Conservation (phyloP, 2,888 invertebrate genomes). For the Drosophila monieri region DNA sequence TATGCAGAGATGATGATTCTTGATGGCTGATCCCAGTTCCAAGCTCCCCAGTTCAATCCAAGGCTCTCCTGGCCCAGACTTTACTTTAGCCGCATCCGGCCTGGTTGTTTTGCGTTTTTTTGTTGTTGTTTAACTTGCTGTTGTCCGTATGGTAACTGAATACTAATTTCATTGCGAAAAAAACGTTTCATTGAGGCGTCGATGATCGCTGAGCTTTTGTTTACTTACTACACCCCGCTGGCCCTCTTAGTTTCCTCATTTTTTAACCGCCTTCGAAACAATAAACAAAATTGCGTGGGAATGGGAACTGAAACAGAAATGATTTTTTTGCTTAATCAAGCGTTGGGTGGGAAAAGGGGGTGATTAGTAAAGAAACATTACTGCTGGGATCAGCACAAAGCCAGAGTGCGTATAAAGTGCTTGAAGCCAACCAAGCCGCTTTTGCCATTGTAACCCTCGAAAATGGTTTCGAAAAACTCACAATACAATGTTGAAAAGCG, state of each 20-base stretch:
- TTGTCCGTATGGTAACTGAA: conserved; percentile 66
- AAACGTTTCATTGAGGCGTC: conserved; percentile 62
- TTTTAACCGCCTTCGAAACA: conserved; percentile 28
- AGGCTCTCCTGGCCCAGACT: conserved; percentile 34
- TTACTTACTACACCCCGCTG: conserved; percentile 41
- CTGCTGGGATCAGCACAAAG: neutral
- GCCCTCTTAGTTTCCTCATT: conserved; percentile 3
- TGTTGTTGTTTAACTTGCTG: conserved; percentile 18
- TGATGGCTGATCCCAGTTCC: conserved; percentile 34
- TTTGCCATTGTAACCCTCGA: neutral
- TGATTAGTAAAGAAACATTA: neutral
- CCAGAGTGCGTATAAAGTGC: neutral
- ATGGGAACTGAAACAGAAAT: conserved; percentile 63
- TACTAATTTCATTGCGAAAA: conserved; percentile 63
- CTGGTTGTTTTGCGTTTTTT: conserved; percentile 26
- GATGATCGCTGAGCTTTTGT: conserved; percentile 71
- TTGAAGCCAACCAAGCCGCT: neutral
- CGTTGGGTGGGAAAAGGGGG: conserved; percentile 2
- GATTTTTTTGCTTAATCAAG: conserved; percentile 20
- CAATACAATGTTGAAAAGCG: neutral
- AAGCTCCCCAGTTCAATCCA: conserved; percentile 11
- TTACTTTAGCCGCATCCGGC: conserved; percentile 67
- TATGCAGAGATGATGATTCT: conserved; percentile 34
- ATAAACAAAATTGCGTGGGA: conserved; percentile 68
- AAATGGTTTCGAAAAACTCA: neutral